Conservation (phyloP, 1,140 invertebrate genomes). For the Lepidurus apus region DNA sequence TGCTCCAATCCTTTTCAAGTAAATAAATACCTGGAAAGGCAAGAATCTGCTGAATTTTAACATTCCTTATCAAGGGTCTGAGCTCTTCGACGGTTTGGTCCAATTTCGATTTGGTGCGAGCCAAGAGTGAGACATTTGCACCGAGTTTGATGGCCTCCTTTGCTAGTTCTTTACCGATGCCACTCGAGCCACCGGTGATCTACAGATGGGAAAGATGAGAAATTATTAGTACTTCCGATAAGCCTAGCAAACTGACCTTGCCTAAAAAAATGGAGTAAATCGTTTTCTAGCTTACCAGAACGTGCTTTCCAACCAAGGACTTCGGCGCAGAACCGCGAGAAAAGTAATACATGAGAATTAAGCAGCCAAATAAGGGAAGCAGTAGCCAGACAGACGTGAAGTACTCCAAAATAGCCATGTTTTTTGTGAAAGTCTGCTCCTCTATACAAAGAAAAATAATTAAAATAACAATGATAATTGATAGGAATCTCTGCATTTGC, state of each 20-base stretch:
- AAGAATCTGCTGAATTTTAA: slow-evolving; percentile 59
- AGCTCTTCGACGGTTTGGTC: slow-evolving; percentile 57
- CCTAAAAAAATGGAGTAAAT: neutral
- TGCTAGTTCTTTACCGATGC: slow-evolving; percentile 83
- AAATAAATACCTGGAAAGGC: slow-evolving; percentile 50
- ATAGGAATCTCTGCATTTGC: too few species aligned
- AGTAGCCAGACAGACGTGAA: neutral
- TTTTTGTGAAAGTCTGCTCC: too few species aligned
- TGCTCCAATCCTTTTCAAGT: slow-evolving; percentile 9
- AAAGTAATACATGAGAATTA: neutral
- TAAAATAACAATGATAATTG: too few species aligned
- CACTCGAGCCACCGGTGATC: slow-evolving; percentile 92
- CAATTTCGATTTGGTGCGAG: slow-evolving; percentile 67
- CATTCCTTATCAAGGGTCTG: slow-evolving; percentile 42
- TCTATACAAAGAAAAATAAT: too few species aligned
- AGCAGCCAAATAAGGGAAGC: neutral
- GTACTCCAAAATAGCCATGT: too few species aligned
- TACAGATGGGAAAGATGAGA: slow-evolving; percentile 29
- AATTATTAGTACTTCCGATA: neutral
- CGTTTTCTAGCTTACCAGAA: neutral
- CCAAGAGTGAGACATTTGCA: slow-evolving; percentile 82
- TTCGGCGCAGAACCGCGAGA: neutral
- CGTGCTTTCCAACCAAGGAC: neutral
- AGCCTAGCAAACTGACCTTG: neutral
- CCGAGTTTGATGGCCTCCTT: slow-evolving; percentile 67